Conservation (phyloP, 2,113 vertebrate species). For the Neogale vison region DNA sequence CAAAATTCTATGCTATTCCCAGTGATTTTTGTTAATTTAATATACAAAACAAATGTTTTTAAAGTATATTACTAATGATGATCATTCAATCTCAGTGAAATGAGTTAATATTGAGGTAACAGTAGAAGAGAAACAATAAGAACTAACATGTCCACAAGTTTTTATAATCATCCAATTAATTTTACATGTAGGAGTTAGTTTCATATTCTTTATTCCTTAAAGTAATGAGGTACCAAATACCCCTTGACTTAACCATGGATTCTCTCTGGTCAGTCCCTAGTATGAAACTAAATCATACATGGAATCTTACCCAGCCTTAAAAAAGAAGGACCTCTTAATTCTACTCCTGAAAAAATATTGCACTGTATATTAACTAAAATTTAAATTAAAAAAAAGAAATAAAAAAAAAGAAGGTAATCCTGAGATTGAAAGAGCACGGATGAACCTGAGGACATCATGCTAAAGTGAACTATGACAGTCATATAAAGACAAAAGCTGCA, state of each 20-base stretch:
- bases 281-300: neutral
- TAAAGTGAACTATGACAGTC: neutral
- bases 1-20: neutral
- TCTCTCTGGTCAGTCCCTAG: neutral
- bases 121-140: neutral
- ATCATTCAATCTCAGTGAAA: neutral
- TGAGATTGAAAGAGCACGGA: neutral
- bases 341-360: neutral
- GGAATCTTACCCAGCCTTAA: neutral
- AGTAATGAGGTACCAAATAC: neutral
- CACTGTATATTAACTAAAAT: neutral
- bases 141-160: neutral
- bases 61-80: neutral
- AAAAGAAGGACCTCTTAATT: neutral
- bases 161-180: neutral
- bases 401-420: neutral
- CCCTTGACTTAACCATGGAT: neutral
- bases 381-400: neutral
- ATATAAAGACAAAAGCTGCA: neutral
- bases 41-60: neutral
- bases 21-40: conserved; percentile 5
- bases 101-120: neutral
- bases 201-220: neutral
- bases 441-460: neutral
- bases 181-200: neutral